These are phyloP conservation scores for Capra hircus DNA, from an alignment of 2,113 vertebrate genomes.

Conservation along the genomic window DNA sequence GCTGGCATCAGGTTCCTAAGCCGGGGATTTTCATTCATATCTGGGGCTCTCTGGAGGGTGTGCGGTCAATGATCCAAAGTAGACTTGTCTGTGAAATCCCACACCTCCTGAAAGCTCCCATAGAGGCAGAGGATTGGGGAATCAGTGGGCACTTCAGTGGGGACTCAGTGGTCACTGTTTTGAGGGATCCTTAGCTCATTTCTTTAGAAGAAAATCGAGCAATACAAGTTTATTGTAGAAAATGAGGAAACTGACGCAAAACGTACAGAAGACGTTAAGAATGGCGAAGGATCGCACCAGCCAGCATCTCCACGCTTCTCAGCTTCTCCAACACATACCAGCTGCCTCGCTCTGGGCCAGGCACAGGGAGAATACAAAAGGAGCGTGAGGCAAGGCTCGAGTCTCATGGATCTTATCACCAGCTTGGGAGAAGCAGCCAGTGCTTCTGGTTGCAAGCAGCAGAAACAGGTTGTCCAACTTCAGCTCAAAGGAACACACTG, in stretches of 20 bases:
- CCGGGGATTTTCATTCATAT: background rate
- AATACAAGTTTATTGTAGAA: background rate
- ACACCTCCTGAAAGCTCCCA: background rate
- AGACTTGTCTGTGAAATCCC: background rate
- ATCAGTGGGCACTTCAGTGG: background rate
- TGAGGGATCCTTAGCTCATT: background rate
- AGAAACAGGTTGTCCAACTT: background rate
- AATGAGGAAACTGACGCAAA: background rate
- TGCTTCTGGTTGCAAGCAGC: background rate
- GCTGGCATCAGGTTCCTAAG: background rate
- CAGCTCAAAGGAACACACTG: background rate
- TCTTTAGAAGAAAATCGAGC: background rate
- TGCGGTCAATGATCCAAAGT: background rate
- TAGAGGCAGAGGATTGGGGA: background rate
- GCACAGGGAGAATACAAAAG: background rate
- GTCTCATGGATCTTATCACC: background rate
- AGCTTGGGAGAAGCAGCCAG: background rate
- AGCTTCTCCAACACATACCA: background rate
- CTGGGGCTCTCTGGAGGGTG: background rate
- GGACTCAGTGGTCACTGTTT: background rate
- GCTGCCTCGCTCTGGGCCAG: rapidly evolving
- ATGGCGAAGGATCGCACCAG: rapidly evolving
- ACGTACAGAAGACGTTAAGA: background rate
- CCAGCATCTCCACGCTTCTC: too few relatives aligned
- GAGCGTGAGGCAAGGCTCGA: background rate